Base-by-base conservation (phyloP, 2,797 vertebrate genomes). In the Centroberyx gerrardi region DNA sequence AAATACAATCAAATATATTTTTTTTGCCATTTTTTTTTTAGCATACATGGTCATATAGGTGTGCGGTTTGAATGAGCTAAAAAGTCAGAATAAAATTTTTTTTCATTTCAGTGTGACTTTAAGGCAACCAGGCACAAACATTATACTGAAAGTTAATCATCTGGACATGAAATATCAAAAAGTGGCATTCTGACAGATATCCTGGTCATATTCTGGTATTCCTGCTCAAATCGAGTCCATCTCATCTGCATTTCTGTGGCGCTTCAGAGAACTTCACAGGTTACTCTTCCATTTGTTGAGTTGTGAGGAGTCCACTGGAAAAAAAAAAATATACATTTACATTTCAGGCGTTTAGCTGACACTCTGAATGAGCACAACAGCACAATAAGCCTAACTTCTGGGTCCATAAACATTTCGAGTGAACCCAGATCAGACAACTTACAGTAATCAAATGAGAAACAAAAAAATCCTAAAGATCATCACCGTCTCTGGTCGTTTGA, bases 221-320 rank as follows among this genome's bases (percentile, higher is more conserved):
- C 40, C 10, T 42, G 36, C 2, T 63, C 18, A 0, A 0, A 13
- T 3, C 0, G 0, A 51, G 61, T 58, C 8, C 1, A 3, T 44
- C 33, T 74, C 40, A 42, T 60, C 42, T 1, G 22, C 22, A 22
- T n/a, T n/a, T n/a, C n/a, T n/a, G n/a, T n/a, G 12, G 1, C 0
- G 36, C 9, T 8, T 28, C 6, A 7, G 42, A 36, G 56, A 38
- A 13, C 0, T 48, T 94, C 83, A 94, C 60, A 94, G 86, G 59
- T 89, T 88, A 61, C 92, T 92, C 80, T 65, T 94, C 93, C 94
- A 94, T 18, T 54, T 79, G 59, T 3, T 36, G 68, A 8, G 70
- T 27, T 75, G n/a, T 27, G 83, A 51, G 1, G 87, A 68, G 5
- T 73, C 65, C 52, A 82, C 94, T 94, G 87, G 5, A 65, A 74